Evolutionary conservation across 2,113 vertebrate genomes (phyloP).

Genomic region (Mugil cephalus): DNA sequence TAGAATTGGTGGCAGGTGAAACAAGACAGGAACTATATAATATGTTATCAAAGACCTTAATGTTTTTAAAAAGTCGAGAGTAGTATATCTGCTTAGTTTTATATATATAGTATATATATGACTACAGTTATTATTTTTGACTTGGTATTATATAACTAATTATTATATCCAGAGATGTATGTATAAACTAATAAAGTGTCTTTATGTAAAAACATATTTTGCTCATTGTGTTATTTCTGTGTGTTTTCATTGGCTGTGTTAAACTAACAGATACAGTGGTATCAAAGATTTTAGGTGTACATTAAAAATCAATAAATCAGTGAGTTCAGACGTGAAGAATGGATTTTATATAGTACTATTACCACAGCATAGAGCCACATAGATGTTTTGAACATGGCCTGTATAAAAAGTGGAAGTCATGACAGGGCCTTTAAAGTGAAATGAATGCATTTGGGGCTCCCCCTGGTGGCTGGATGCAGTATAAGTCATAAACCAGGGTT

Average conservation of each 20-base stretch:
- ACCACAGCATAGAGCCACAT: too few relatives aligned
- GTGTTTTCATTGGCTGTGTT: not conserved
- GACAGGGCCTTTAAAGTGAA: too few relatives aligned
- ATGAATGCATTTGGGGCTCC: too few relatives aligned
- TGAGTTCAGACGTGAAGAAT: too few relatives aligned
- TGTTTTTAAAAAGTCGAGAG: conserved; percentile 80
- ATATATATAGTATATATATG: conserved; percentile 83
- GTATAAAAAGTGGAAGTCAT: too few relatives aligned
- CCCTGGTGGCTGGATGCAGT: too few relatives aligned
- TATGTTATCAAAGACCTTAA: conserved; percentile 67
- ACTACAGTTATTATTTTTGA: conserved; percentile 82
- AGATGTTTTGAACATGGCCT: too few relatives aligned
- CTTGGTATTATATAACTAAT: conserved; percentile 77
- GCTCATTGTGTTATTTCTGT: not conserved
- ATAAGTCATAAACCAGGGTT: too few relatives aligned
- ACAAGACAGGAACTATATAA: conserved; percentile 63
- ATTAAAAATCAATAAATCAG: too few relatives aligned
- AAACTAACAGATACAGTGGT: too few relatives aligned
- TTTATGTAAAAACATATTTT: conserved; percentile 72
- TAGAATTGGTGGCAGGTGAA: conserved; percentile 72
- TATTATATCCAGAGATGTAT: conserved; percentile 81
- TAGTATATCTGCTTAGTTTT: conserved; percentile 84
- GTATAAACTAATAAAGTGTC: conserved; percentile 83
- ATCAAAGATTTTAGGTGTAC: too few relatives aligned
- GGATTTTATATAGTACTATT: too few relatives aligned